Base-by-base conservation (phyloP, 2,888 invertebrate genomes). In the Lutraria lutraria region DNA sequence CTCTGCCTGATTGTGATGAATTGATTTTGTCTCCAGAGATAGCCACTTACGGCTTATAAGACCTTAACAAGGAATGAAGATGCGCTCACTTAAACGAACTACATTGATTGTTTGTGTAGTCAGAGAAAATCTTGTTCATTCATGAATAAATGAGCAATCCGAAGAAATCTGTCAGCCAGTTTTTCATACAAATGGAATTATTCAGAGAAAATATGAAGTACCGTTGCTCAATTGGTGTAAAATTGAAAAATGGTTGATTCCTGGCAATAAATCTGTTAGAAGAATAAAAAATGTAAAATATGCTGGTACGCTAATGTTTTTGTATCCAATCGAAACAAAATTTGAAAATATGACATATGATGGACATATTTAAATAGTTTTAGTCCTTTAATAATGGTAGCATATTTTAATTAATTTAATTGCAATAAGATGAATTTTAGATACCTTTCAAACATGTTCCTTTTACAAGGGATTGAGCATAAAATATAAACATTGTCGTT, bases 1-100 rank as follows among this genome's bases (percentile, higher is more conserved):
- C 87, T 60, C 82, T 63, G 72, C 83, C 60, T 89, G 86, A 90
- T 89, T 90, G 89, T 83, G 90, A 91, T 89, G 83, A 85, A 91
- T 90, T 89, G 91, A 91, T 91, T 87, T 63, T 56, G 87, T 91
- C 90, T 87, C 89, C 56, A 43, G 89, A 81, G 91, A 88, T 54
- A 29, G 89, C 89, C 84, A 91, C 88, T 91, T 91, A 91, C 76
- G 81, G 84, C 83, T 56, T 63, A 21, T 56, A 56, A 43, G 79
- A 54, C 54, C 80, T 60, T 85, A 60, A 85, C 76, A 85, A 72
- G 76, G 82, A 72, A 54, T 82, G 34, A 82, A 72, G 76, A 76
- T 82, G 43, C 76, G 54, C 21, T 82, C 72, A 82, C 82, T 80
- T 85, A 80, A 85, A 85, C 85, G 85, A 85, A 60, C 80, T 43